Conservation (phyloP, 1,140 invertebrate species). For the Tetramorium parvispinum region DNA sequence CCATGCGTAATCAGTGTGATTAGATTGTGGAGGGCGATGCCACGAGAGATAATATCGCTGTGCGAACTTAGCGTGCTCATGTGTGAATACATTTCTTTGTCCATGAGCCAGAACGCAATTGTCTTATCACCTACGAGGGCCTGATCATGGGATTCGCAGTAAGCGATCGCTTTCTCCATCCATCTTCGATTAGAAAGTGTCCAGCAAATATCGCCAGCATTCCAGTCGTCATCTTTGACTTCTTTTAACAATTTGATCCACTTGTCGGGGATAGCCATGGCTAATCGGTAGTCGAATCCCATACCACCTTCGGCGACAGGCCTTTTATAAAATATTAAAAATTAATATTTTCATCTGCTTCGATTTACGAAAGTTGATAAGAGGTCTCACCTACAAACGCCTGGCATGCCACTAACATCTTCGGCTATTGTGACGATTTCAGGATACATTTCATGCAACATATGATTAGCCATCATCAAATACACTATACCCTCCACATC, state of each 20-base stretch:
- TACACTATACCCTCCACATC: constrained; percentile 98
- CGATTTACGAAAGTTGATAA: neutral
- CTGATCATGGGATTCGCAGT: constrained; percentile 98
- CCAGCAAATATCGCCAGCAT: constrained; percentile 96
- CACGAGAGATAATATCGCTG: constrained; percentile 93
- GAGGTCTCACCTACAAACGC: constrained; percentile 90
- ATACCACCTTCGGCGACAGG: constrained; percentile 96
- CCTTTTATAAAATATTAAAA: constrained; percentile 60
- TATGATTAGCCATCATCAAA: constrained; percentile 97
- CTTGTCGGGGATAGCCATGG: constrained; percentile 99
- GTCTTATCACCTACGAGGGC: constrained; percentile 99
- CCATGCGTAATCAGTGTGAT: constrained; percentile 97
- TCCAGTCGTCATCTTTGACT: constrained; percentile 96
- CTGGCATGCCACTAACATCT: constrained; percentile 99
- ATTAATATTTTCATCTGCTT: constrained; percentile 4
- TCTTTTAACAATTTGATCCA: constrained; percentile 98
- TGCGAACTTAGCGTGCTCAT: constrained; percentile 93
- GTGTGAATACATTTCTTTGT: constrained; percentile 99
- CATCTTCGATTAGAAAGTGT: constrained; percentile 98
- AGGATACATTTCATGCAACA: constrained; percentile 94
- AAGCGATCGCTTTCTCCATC: constrained; percentile 98
- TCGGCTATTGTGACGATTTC: constrained; percentile 98
- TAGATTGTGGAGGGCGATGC: constrained; percentile 98
- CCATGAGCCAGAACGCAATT: constrained; percentile 99
- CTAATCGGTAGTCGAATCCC: constrained; percentile 99